Base-by-base conservation (phyloP, 1,140 invertebrate species). In the Theocolax elegans region DNA sequence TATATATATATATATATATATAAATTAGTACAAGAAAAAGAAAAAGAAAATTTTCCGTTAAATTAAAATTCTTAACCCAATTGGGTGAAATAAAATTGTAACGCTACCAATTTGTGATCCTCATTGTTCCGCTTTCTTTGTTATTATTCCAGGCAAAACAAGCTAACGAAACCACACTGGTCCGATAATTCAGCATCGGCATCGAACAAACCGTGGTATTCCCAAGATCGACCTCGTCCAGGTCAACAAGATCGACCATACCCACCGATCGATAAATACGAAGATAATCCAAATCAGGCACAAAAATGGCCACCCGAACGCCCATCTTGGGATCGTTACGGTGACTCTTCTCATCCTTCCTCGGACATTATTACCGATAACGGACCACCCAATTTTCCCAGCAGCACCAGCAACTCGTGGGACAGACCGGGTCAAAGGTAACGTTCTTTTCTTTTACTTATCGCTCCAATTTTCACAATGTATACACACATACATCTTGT, bases 351-450 rank as follows among this genome's bases (percentile, higher is more conserved):
- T 49, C 74, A 69, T 15, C 71, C 81, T 38, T 59, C 77, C 51
- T 75, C 72, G 7, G 88, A 89, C 17, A 89, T 93, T 31, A 89
- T 92, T 49, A 92, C 91, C 0, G 92, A 92, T 77, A 87, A 89
- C 17, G 83, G 87, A 51, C 91, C 91, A 0, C 79, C 89, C 0
- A 89, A 92, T 73, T 92, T 92, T 66, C 91, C 91, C 0, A 53
- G 1, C 49, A 86, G 85, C 15, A 91, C 91, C 0, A 53, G 1
- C 49, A 86, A 85, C 15, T 81, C 77, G 23, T 85, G 81, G 84
- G 77, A 80, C 38, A 75, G 71, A 31, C 80, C 79, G 27, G 66
- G 56, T 15, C 42, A 68, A 21, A 59, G 66, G 66, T 68, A 58
- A 54, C 0, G 2, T 38, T 15, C 9, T 23, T 17, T 15, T n/a